Conservation (phyloP, 2,888 invertebrate genomes). For the Dasypogon diadema region DNA sequence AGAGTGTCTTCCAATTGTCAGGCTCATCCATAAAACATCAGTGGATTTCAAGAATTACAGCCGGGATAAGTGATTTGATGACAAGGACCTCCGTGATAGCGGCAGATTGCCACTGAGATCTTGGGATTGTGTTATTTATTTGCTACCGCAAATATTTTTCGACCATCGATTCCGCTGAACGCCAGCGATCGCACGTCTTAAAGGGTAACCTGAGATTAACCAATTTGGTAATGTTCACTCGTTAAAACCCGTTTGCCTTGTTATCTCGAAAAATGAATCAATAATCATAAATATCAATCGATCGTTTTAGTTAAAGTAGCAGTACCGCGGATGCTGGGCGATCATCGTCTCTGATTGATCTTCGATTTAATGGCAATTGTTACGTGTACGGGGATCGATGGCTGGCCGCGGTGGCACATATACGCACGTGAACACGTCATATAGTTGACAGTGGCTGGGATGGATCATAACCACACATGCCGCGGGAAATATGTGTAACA, state of each 20-base stretch:
- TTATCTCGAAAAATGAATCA: conserved; percentile 63
- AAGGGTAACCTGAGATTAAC: conserved; percentile 56
- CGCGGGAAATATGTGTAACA: conserved; percentile 48
- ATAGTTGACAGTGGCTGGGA: conserved; percentile 9
- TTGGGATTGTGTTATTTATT: conserved; percentile 52
- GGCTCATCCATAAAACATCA: conserved; percentile 59
- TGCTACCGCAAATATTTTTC: conserved; percentile 52
- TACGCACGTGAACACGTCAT: conserved; percentile 49
- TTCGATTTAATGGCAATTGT: conserved; percentile 55
- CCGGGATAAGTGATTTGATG: conserved; percentile 60
- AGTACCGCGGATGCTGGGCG: conserved; percentile 18
- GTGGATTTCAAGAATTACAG: conserved; percentile 26
- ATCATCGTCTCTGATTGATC: conserved; percentile 55
- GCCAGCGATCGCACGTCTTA: conserved; percentile 55
- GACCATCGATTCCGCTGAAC: conserved; percentile 51
- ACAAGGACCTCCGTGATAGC: conserved; percentile 66
- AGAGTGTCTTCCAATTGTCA: conserved; percentile 52
- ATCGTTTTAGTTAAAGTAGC: conserved; percentile 42
- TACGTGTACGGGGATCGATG: conserved; percentile 48
- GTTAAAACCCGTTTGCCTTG: conserved; percentile 59
- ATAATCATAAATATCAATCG: conserved; percentile 63
- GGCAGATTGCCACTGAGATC: conserved; percentile 53
- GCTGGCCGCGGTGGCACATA: conserved; percentile 34
- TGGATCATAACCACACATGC: conserved; percentile 42
- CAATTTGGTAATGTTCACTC: conserved; percentile 60